These are phyloP conservation scores for Naso thynnoides DNA, from an alignment of 2,797 vertebrate genomes.

Conservation along the genomic window DNA sequence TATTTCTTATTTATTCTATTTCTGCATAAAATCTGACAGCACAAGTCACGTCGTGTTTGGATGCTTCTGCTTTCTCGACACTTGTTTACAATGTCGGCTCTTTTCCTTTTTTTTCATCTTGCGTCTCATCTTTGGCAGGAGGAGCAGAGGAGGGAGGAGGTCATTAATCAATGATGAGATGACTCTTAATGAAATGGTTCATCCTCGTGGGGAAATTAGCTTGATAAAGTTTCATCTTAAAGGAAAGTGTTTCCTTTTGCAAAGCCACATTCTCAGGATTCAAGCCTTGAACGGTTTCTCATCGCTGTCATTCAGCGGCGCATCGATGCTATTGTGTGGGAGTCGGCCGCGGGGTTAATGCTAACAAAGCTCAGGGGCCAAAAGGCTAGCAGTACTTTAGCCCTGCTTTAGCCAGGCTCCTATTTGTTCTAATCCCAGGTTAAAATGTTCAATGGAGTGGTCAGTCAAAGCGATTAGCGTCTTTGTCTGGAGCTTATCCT, in stretches of 20 bases:
- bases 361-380: constrained; percentile 49
- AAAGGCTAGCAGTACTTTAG: constrained; percentile 38
- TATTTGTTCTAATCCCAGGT: constrained; percentile 65
- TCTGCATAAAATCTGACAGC: not conserved
- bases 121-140: constrained; percentile 4
- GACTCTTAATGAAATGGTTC: constrained; percentile 3
- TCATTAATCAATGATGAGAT: constrained; percentile 41
- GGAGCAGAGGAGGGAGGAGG: not conserved
- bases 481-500: constrained; percentile 75
- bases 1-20: not conserved
- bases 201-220: constrained; percentile 13
- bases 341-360: constrained; percentile 30
- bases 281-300: constrained; percentile 20
- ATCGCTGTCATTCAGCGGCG: not conserved
- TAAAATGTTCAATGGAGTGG: constrained; percentile 62
- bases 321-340: constrained; percentile 21
- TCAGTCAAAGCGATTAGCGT: constrained; percentile 78
- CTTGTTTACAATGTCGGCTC: constrained; percentile 17
- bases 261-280: constrained; percentile 9
- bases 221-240: not conserved
- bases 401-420: constrained; percentile 28
- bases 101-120: not conserved
- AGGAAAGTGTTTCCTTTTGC: not conserved
- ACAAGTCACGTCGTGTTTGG: not conserved
- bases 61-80: not conserved